These are phyloP conservation scores for Rhabdophis nuchalis DNA, from an alignment of 2,797 vertebrate species.

Conservation along the genomic window DNA sequence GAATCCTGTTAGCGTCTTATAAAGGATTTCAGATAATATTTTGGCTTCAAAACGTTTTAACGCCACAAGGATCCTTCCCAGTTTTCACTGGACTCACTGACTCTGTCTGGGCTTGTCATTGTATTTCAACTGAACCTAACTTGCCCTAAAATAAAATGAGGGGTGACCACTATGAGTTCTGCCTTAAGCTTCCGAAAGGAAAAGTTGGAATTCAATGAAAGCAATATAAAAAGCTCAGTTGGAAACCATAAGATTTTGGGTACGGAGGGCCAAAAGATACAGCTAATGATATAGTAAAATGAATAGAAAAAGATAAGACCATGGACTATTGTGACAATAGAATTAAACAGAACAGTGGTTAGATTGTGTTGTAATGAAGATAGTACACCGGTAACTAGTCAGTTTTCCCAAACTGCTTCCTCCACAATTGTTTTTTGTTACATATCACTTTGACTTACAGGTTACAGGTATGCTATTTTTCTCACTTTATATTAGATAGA, in stretches of 20 bases:
- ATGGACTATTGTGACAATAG: not conserved
- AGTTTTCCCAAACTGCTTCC: not conserved
- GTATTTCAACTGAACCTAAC: not conserved
- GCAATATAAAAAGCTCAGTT: not conserved
- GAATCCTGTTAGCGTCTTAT: not conserved
- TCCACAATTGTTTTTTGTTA: not conserved
- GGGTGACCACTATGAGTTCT: not conserved
- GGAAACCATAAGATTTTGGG: not conserved
- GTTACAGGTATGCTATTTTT: constrained; percentile 14
- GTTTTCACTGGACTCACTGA: not conserved
- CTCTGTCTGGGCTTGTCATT: not conserved
- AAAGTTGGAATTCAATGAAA: not conserved
- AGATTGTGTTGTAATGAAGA: not conserved
- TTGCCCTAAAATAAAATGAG: not conserved
- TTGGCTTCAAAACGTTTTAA: not conserved
- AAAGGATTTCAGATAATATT: not conserved
- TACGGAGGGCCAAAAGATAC: not conserved
- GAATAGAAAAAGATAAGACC: not conserved
- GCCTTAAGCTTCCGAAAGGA: not conserved
- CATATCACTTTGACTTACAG: not conserved
- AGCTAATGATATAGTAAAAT: not conserved
- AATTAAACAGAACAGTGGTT: not conserved
- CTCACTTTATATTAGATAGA: constrained; percentile 15
- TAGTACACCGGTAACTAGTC: not conserved
- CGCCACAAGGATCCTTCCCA: not conserved